Evolutionary conservation across 2,797 vertebrate species (phyloP).

Genomic region (Coccyzus lansbergi): DNA sequence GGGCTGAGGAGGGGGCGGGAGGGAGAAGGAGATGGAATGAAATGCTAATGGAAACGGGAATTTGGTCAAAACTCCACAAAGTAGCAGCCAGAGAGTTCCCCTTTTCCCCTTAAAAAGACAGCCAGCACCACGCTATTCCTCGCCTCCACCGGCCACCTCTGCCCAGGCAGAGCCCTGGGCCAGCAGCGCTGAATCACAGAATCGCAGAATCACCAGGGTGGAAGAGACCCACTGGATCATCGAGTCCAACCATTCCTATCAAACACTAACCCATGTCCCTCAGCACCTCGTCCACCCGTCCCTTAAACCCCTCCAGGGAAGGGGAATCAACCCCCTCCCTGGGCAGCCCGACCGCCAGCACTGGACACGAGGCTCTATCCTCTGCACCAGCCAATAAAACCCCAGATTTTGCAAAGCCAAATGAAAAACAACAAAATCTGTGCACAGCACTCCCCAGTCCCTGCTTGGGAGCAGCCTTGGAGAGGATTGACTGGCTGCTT

Average conservation of each 20-base stretch:
- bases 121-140: neutral
- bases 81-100: conserved; percentile 27
- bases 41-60: neutral
- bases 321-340: too few relatives aligned
- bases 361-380: neutral
- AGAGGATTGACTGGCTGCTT: rapidly evolving
- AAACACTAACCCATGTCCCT: too few relatives aligned
- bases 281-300: too few relatives aligned
- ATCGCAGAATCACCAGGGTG: too few relatives aligned
- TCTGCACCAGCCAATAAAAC: rapidly evolving
- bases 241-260: too few relatives aligned
- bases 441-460: neutral
- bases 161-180: neutral
- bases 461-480: neutral
- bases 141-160: neutral
- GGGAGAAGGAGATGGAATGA: conserved; percentile 2
- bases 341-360: neutral
- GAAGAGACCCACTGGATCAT: too few relatives aligned
- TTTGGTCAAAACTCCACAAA: conserved; percentile 14
- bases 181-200: neutral
- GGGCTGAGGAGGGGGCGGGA: conserved; percentile 24
- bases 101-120: conserved; percentile 6
- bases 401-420: neutral
- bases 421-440: neutral
- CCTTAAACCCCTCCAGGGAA: too few relatives aligned